Base-by-base conservation (phyloP, 2,113 vertebrate species). In the Ondatra zibethicus region DNA sequence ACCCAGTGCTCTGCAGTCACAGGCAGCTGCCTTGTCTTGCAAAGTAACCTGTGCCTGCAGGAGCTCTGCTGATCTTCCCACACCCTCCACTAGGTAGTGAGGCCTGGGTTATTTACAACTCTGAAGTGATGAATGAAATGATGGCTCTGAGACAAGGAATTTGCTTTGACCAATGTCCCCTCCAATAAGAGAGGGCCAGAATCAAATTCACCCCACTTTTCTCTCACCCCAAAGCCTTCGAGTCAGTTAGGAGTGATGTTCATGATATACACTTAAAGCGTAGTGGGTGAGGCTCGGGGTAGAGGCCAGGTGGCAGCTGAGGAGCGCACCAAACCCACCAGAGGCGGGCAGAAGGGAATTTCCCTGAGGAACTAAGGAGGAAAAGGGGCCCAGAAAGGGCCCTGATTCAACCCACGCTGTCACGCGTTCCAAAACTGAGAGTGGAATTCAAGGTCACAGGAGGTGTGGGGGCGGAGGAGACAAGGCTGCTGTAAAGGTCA, bases 11-110 rank as follows among this genome's bases (percentile, higher is more conserved):
- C 52, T 52, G 33, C 7, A 5, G 47, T 25, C 10, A 13, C 7
- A 3, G 75, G 9, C 8, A 12, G 10, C 31, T 0, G 58, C 45
- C 58, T 47, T 47, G 27, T 7, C 36, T 78, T 52, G 61, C 81
- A 80, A 2, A 42, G 52, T 8, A 36, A 55, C 1, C 7, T 1
- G 14, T 5, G 19, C 14, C 0, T 13, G n/a, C 50, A 29, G 39
- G 33, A 36, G 12, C 72, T 42, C 82, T 72, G 17, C 5, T 9
- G 12, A 1, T 45, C 63, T 39, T 63, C 33, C 39, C 39, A 47
- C 31, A 21, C 3, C 3, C 5, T 29, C 61, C 12, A 11, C 2
- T 3, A 13, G 19, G 6, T 47, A 39, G 9, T 29, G 45, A 33
- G 19, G 58, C n/a, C n/a, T 13, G 21, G 17, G 12, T 36, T 58